Base-by-base conservation (phyloP, 2,888 invertebrate species). In the Carabus problematicus region DNA sequence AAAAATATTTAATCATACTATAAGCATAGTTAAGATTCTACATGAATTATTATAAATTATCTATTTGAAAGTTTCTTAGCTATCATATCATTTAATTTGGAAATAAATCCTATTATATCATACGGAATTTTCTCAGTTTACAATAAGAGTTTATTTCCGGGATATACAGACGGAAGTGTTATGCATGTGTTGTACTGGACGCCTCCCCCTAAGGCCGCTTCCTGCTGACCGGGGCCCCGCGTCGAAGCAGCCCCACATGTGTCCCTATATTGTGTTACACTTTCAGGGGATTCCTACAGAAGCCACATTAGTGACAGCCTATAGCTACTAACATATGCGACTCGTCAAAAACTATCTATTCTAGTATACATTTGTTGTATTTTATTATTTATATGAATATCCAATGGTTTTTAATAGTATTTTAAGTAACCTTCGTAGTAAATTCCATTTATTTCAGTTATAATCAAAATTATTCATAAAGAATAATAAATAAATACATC, bases 211-310 rank as follows among this genome's bases (percentile, higher is more conserved):
- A 16, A 29, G 18, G 56, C 29, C 56, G 56, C 11, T 56, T 56
- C 56, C 56, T 56, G 56, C n/a, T 14, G 47, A 12, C 16, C 12
- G 52, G 52, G 52, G 52, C 11, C 52, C 19, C 52, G 16, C 16
- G 52, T 52, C 18, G 12, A 52, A 8, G 52, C 12, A 60, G 61
- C 68, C 68, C 14, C 52, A 61, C 54, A 68, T 54, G 61, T 68
- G 68, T 19, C 16, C 0, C 41, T 45, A 16, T 75, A 74, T 75
- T 76, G 73, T 73, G 76, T 77, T 78, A 78, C 77, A 74, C 74
- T 73, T 74, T 76, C 75, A 76, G 74, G 75, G 77, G 79, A 78
- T 80, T 79, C 79, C 77, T 68, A 70, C 19, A 45, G 78, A 79
- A 80, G 72, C 78, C 78, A 70, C 71, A 73, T 66, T 72, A 72